Percentiles rank a stretch among this genome's conserved stretches.
Evolutionary conservation across 2,113 vertebrate genomes (phyloP).

Genomic region (cattle (Bos taurus)): DNA sequence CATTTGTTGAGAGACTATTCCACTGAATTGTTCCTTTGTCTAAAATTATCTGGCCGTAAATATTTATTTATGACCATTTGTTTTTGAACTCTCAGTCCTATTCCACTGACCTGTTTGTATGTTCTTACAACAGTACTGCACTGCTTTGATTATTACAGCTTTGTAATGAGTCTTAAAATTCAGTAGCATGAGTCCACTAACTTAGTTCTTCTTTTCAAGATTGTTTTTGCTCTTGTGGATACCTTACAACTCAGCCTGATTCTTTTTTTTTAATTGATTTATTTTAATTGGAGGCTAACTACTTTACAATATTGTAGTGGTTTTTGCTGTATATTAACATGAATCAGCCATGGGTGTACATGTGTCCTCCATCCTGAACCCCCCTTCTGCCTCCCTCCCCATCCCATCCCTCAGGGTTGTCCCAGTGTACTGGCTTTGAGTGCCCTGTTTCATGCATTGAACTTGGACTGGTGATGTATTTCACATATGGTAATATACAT

Average conservation of each 20-base stretch:
- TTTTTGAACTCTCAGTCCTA: not conserved
- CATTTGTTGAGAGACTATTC: not conserved
- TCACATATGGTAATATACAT: not conserved
- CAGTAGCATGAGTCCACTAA: not conserved
- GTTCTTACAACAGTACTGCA: not conserved
- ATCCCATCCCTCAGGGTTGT: not conserved
- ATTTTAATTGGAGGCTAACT: not conserved
- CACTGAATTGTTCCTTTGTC: not conserved
- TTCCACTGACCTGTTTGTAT: not conserved
- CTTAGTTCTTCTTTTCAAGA: not conserved
- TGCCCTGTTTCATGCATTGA: not conserved
- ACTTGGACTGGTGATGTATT: not conserved
- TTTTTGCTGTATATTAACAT: not conserved
- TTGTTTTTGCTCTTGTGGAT: not conserved
- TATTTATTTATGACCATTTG: not conserved
- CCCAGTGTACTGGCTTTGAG: not conserved
- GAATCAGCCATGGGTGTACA: not conserved
- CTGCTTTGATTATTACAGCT: not conserved
- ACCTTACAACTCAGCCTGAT: not conserved
- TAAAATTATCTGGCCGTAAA: not conserved
- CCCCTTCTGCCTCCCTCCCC: fast-evolving
- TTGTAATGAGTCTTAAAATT: not conserved
- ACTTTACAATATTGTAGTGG: not conserved
- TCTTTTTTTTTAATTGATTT: not conserved
- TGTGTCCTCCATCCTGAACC: not conserved